Percentiles rank a stretch among this genome's conserved stretches.
phyloP scores from a whole-genome alignment of 2,113 vertebrate species.

The Pimephales promelas region DNA sequence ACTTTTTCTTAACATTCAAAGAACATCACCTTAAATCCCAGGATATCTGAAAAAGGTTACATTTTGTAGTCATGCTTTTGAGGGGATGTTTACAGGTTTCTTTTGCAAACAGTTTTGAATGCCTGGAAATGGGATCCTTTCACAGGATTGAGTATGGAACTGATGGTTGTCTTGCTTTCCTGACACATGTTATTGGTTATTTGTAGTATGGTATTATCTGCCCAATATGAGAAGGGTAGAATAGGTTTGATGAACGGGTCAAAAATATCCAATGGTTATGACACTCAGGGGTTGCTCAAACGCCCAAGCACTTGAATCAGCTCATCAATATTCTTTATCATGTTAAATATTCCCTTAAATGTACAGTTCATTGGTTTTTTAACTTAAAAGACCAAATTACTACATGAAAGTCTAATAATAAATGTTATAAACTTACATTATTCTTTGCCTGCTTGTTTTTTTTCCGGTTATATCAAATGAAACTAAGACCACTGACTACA shows the following conservation, averaged over 20 bases:
- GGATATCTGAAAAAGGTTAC: neutral
- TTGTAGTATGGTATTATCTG: neutral
- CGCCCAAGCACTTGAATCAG: conserved; percentile 16
- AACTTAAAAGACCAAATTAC: no score
- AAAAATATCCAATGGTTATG: neutral
- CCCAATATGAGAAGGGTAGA: neutral
- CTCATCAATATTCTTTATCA: neutral
- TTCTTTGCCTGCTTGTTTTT: neutral
- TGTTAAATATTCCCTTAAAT: neutral
- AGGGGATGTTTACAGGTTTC: neutral
- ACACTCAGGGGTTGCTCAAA: conserved; percentile 37
- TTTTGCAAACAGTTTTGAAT: conserved; percentile 3
- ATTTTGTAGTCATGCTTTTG: neutral
- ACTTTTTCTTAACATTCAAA: neutral
- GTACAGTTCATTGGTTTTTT: neutral
- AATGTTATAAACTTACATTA: neutral
- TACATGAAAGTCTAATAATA: neutral
- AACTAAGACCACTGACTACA: neutral
- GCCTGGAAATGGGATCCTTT: neutral
- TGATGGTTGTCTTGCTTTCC: neutral
- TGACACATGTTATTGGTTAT: no score
- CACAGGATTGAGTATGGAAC: neutral
- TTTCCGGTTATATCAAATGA: neutral
- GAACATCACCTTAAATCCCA: neutral
- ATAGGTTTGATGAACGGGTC: neutral